phyloP scores from a whole-genome alignment of 2,113 vertebrate species.

The Eurypyga helias region DNA sequence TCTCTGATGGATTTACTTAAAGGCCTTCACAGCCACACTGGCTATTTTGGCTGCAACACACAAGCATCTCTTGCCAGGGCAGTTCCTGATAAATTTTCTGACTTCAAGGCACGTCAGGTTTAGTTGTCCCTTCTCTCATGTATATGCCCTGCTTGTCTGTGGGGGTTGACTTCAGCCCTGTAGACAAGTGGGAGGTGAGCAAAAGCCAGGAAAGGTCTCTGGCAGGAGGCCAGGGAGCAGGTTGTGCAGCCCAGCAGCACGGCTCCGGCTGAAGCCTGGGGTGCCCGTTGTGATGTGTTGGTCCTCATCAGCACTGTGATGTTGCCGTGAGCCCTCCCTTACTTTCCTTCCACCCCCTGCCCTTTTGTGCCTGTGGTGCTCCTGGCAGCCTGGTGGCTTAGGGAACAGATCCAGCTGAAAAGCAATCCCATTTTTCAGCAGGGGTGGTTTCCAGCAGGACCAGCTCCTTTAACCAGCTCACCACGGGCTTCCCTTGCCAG shows the following conservation, averaged over 20 bases:
- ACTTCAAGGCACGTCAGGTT: accelerated
- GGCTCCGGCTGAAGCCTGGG: background rate
- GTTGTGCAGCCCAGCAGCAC: background rate
- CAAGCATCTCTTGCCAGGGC: background rate
- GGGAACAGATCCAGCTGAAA: background rate
- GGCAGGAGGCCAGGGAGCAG: background rate
- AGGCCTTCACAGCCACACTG: background rate
- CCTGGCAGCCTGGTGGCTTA: background rate
- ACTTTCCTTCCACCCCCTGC: background rate
- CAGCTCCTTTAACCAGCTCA: background rate
- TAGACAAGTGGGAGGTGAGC: background rate
- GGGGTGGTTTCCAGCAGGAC: background rate
- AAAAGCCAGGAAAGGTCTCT: background rate
- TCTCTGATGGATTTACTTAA: background rate
- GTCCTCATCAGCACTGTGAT: background rate
- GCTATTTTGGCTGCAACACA: background rate
- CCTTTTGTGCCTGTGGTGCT: background rate
- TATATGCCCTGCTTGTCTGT: background rate
- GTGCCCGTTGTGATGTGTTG: background rate
- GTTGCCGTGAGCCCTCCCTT: background rate
- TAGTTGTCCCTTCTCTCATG: accelerated
- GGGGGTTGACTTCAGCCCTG: background rate
- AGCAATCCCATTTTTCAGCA: background rate
- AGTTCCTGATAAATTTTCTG: background rate
- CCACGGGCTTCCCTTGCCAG: background rate